Conservation (phyloP, 1,140 invertebrate genomes). For the Drosophila sproati region DNA sequence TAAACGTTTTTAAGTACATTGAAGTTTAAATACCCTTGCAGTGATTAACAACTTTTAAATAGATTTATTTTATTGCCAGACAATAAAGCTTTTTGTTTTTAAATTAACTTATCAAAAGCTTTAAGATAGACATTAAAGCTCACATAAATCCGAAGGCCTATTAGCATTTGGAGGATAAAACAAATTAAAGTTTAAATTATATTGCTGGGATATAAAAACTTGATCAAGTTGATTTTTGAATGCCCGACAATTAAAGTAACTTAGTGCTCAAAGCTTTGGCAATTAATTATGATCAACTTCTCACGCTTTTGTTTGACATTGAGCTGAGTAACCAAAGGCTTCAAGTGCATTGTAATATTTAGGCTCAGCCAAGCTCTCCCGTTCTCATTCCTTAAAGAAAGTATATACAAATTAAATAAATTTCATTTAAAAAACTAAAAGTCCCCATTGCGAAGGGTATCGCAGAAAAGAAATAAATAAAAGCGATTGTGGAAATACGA, state of each 20-base stretch:
- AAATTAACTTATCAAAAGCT: too few relatives aligned
- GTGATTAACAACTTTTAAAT: neutral
- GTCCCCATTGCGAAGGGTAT: conserved; percentile 9
- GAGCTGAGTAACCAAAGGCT: too few relatives aligned
- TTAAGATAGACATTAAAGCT: neutral
- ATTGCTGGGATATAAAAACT: too few relatives aligned
- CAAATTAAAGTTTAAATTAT: too few relatives aligned
- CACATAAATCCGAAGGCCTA: neutral
- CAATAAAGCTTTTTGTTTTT: neutral
- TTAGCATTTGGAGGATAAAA: neutral
- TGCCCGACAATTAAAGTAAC: neutral
- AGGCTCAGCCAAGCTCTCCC: too few relatives aligned
- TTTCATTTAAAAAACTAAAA: neutral
- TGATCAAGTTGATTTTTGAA: too few relatives aligned
- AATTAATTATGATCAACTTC: too few relatives aligned
- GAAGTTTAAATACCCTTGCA: neutral
- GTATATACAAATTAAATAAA: too few relatives aligned
- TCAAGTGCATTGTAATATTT: too few relatives aligned
- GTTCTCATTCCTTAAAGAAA: too few relatives aligned
- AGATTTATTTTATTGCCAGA: neutral
- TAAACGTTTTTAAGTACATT: neutral
- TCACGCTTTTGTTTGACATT: too few relatives aligned
- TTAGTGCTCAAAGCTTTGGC: neutral
- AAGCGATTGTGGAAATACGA: conserved; percentile 44
- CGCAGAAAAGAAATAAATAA: neutral